Percentiles rank a stretch among this genome's conserved stretches.
These are phyloP conservation scores for Mesaphorura yosii DNA, from an alignment of 1,140 invertebrate species.

Conservation along the genomic window DNA sequence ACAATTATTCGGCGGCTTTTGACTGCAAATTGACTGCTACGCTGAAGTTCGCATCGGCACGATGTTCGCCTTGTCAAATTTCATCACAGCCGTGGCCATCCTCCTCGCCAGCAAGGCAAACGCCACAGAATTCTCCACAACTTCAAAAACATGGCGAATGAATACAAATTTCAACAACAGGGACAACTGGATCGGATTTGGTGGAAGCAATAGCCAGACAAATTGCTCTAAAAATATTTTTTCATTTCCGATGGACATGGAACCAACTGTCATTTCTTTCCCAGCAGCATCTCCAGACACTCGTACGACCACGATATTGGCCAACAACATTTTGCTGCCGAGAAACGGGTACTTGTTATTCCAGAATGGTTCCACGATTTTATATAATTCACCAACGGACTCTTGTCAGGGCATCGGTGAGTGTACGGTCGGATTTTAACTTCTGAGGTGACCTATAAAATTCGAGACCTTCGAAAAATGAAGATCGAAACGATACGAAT, in stretches of 20 bases:
- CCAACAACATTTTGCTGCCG: conserved; percentile 30
- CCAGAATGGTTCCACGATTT: conserved; percentile 24
- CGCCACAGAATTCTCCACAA: no score
- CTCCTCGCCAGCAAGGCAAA: no score
- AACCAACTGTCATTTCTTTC: conserved; percentile 20
- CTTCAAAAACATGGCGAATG: conserved; percentile 16
- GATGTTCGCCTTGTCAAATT: background rate
- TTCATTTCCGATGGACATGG: conserved; percentile 25
- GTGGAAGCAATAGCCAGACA: no score
- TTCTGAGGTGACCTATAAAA: background rate
- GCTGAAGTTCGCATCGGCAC: no score
- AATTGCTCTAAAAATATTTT: conserved; percentile 29
- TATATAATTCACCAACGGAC: conserved; percentile 8
- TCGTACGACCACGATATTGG: conserved; percentile 4
- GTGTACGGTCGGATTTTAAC: conserved; percentile 5
- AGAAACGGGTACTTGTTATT: conserved; percentile 30
- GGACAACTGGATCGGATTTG: conserved; percentile 26
- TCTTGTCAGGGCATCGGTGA: conserved; percentile 22
- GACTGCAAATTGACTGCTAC: background rate
- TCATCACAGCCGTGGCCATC: no score
- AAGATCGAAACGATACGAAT: background rate
- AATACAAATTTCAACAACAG: conserved; percentile 29
- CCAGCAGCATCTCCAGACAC: no score
- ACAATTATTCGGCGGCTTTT: background rate
- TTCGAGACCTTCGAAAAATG: background rate